Base-by-base conservation (phyloP, 1,140 invertebrate species). In the Drosophila navojoa region DNA sequence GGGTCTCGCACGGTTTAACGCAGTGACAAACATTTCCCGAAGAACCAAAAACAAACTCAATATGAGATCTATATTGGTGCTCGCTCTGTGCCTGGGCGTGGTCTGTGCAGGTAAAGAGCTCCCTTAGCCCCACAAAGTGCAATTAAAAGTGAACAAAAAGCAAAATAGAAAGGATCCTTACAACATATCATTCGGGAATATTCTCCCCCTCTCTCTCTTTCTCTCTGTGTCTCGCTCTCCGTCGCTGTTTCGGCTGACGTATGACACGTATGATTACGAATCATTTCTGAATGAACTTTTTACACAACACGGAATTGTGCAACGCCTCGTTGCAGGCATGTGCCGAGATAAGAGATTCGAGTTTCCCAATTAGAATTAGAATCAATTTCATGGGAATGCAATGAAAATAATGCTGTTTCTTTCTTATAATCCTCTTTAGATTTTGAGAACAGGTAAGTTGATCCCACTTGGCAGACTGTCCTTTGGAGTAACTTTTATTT, bases 11-110 rank as follows among this genome's bases (percentile, higher is more conserved):
- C 76, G 79, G 63, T 80, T 75, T 61, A 61, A 59, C 44, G 67
- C 52, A 63, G 60, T 27, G 25, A 6, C 57, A 68, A 44, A 38
- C 50, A 73, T 70, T 73, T 55, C 55, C 35, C 19, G 32, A 55
- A 54, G 9, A 29, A 54, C 3, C 27, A 42, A 55, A 47, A 15
- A 57, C 49, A 1, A 38, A 55, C 27, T 61, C 29, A 85, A 81
- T 54, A 91, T 91, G 90, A 90, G 80, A 55, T 80, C 69, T 55
- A 60, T 90, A 19, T 58, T 90, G 64, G 47, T 90, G 57, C 54
- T 91, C 64, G 90, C 90, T 53, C 59, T 91, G 16, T 91, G 90
- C 45, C 76, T 91, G 69, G 81, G 90, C 57, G 77, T 76, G 55
- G 90, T 72, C 40, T 72, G 69, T 59, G 90, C 75, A 91, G 90